Conservation (phyloP, 2,113 vertebrate genomes). For the Bambusicola thoracicus region DNA sequence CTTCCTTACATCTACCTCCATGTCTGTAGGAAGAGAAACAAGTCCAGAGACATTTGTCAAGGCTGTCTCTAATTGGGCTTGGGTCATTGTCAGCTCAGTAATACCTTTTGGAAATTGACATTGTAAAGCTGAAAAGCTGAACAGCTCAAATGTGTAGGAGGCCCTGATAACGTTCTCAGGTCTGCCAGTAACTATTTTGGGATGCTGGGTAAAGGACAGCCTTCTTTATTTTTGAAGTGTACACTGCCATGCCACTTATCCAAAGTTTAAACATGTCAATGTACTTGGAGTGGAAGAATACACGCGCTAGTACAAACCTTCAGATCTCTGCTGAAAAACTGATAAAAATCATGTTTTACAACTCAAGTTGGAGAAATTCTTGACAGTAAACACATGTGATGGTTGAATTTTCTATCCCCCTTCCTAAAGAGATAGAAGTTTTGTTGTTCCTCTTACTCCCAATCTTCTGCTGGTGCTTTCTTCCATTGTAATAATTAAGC, state of each 20-base stretch:
- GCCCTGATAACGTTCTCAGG: not conserved
- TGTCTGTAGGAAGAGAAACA: not conserved
- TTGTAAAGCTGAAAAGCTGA: not conserved
- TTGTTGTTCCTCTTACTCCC: not conserved
- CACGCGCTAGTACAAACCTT: not conserved
- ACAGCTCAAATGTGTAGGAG: not conserved
- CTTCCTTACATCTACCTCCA: not conserved
- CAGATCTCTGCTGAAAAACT: not conserved
- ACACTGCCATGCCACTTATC: not conserved
- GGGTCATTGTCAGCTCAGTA: not conserved
- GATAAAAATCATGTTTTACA: not conserved
- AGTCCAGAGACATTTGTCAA: not conserved
- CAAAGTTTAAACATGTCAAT: not conserved
- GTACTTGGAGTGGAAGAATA: not conserved
- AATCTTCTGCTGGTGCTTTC: not conserved
- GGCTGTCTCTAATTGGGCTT: not conserved
- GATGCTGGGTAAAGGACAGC: not conserved
- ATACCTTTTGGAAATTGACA: not conserved
- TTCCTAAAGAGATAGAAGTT: not conserved
- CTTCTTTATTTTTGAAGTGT: not conserved
- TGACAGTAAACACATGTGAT: fast-evolving
- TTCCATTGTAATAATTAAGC: not conserved
- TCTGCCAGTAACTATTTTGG: not conserved
- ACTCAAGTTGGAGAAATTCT: not conserved
- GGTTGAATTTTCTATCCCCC: not conserved